phyloP scores from a whole-genome alignment of 2,888 invertebrate species.

The Itoplectis maculator region DNA sequence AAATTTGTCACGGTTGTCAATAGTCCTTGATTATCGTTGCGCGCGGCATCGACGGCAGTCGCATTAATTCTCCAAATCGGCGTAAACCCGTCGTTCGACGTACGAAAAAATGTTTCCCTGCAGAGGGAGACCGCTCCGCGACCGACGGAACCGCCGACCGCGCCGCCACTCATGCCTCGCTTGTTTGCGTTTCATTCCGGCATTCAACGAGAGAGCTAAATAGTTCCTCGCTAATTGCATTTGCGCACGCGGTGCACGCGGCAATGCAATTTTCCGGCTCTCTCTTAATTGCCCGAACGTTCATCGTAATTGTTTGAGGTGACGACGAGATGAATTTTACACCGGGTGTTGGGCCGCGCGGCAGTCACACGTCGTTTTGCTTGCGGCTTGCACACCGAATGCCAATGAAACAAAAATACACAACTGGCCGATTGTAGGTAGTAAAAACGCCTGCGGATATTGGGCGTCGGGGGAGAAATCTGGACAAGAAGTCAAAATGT shows the following conservation, averaged over 20 bases:
- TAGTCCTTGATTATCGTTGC: conserved; percentile 39
- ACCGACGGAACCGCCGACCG: conserved; percentile 32
- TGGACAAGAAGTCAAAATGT: background rate
- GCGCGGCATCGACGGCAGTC: conserved; percentile 24
- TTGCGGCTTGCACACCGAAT: background rate
- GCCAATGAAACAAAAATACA: conserved; percentile 1
- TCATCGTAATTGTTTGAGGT: conserved; percentile 63
- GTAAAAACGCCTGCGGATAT: background rate
- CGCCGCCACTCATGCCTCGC: conserved; percentile 33
- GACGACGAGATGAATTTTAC: conserved; percentile 59
- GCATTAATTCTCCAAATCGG: conserved; percentile 41
- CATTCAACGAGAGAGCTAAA: conserved; percentile 55
- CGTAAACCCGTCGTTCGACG: conserved; percentile 40
- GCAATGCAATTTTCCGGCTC: conserved; percentile 59
- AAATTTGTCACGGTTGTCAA: conserved; percentile 30
- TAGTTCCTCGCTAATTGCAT: conserved; percentile 64
- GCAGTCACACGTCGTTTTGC: conserved; percentile 13
- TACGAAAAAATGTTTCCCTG: conserved; percentile 38
- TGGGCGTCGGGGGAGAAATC: too few relatives aligned
- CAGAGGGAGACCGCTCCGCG: conserved; percentile 26
- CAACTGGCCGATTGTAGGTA: background rate
- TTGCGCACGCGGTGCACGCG: conserved; percentile 40
- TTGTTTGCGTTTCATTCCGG: conserved; percentile 40
- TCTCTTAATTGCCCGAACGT: conserved; percentile 55
- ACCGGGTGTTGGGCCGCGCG: conserved; percentile 41